phyloP scores from a whole-genome alignment of 1,140 invertebrate species.

The Trichonephila clavata region DNA sequence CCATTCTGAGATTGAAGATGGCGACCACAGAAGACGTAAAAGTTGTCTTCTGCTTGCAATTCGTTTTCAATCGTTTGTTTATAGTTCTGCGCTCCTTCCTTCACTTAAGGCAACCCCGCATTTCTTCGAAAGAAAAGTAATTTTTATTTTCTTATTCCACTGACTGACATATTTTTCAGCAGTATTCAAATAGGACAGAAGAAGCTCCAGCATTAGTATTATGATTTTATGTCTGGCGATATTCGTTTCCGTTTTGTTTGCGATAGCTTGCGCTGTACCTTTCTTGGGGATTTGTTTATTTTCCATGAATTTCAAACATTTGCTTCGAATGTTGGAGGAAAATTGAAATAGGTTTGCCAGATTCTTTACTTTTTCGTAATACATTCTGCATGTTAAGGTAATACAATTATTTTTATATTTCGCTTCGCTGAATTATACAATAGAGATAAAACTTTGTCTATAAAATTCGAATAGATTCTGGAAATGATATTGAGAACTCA shows the following conservation, averaged over 20 bases:
- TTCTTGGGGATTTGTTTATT: background rate
- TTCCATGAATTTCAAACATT: background rate
- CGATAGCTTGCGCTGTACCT: background rate
- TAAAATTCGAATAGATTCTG: too few relatives aligned
- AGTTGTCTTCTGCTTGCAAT: slow-evolving; percentile 36
- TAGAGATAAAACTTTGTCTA: too few relatives aligned
- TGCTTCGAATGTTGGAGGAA: too few relatives aligned
- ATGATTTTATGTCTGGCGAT: slow-evolving; percentile 12
- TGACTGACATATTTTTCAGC: background rate
- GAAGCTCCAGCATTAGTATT: background rate
- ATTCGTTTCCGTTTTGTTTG: slow-evolving; percentile 10
- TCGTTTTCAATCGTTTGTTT: slow-evolving; percentile 48
- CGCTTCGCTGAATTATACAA: too few relatives aligned
- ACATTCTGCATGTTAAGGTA: too few relatives aligned
- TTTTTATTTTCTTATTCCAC: background rate
- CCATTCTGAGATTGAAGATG: slow-evolving; percentile 47
- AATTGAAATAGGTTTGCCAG: background rate
- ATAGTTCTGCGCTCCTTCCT: slow-evolving; percentile 10
- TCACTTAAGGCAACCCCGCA: background rate
- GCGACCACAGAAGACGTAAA: slow-evolving; percentile 45
- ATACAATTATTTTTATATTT: too few relatives aligned
- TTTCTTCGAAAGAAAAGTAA: background rate
- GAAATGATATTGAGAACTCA: too few relatives aligned
- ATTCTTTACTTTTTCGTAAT: background rate
- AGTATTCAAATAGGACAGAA: background rate